A percentile compares a stretch with the other conserved stretches of the same genome.
phyloP scores from a whole-genome alignment of 2,888 invertebrate species.

The Heteromyza rotundicornis region DNA sequence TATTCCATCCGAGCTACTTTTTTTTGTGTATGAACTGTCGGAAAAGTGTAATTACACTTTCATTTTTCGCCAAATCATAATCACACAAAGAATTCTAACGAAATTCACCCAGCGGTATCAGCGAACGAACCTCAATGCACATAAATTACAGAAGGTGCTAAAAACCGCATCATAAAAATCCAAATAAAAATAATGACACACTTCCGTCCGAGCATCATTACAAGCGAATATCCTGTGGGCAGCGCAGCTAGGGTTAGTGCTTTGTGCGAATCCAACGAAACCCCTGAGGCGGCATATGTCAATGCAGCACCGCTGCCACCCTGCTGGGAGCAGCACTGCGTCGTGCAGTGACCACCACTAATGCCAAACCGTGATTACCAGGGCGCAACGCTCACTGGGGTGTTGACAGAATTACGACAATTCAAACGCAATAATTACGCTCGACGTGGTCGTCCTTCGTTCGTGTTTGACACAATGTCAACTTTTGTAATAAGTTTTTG shows the following conservation, averaged over 20 bases:
- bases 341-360: too few relatives aligned
- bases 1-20: too few relatives aligned
- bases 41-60: too few relatives aligned
- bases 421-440: slow-evolving; percentile 53
- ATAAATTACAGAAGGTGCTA: slow-evolving; percentile 26
- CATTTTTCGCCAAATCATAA: too few relatives aligned
- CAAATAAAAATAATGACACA: slow-evolving; percentile 27
- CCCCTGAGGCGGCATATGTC: slow-evolving; percentile 17
- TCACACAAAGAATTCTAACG: too few relatives aligned
- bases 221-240: too few relatives aligned
- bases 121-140: neutral
- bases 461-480: slow-evolving; percentile 22
- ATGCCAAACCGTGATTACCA: too few relatives aligned
- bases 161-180: slow-evolving; percentile 28
- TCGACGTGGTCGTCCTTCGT: slow-evolving; percentile 14
- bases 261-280: slow-evolving; percentile 8
- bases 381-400: slow-evolving; percentile 30
- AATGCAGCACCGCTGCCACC: neutral
- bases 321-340: neutral
- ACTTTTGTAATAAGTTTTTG: slow-evolving; percentile 10
- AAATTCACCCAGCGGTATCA: too few relatives aligned
- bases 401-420: slow-evolving; percentile 42
- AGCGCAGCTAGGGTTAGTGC: neutral
- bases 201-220: neutral
- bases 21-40: too few relatives aligned